Conservation (phyloP, 2,888 invertebrate species). For the Geotrupes spiniger region DNA sequence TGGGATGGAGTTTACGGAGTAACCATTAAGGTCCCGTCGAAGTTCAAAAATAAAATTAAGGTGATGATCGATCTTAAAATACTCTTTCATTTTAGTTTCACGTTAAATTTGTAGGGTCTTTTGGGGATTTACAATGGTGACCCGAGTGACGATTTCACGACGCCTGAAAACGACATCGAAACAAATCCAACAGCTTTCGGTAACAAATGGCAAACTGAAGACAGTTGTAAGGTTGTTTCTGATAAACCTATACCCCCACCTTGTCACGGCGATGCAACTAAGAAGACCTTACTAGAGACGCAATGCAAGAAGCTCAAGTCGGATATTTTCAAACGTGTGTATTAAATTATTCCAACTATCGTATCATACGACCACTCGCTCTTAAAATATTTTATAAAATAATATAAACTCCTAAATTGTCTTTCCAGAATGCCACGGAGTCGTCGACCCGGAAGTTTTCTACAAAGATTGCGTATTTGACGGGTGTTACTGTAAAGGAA, state of each 20-base stretch:
- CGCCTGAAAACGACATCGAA: conserved; percentile 83
- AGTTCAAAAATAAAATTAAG: conserved; percentile 65
- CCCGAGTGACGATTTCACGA: conserved; percentile 84
- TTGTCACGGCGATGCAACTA: conserved; percentile 69
- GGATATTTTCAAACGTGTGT: conserved; percentile 66
- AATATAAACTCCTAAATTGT: too few species aligned
- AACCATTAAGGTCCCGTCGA: conserved; percentile 76
- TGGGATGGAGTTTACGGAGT: conserved; percentile 87
- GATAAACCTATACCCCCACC: conserved; percentile 64
- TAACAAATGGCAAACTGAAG: conserved; percentile 85
- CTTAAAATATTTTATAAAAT: too few species aligned
- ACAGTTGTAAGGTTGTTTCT: conserved; percentile 65
- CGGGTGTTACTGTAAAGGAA: conserved; percentile 74
- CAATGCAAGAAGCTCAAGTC: conserved; percentile 69
- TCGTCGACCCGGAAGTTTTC: conserved; percentile 75
- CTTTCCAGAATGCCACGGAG: conserved; percentile 80
- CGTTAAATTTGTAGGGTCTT: conserved; percentile 61
- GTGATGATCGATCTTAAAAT: too few species aligned
- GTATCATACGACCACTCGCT: too few species aligned
- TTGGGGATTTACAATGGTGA: conserved; percentile 89
- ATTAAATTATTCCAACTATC: too few species aligned
- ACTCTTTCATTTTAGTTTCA: too few species aligned
- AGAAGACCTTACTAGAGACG: conserved; percentile 66
- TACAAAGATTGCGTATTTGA: conserved; percentile 84
- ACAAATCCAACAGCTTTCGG: conserved; percentile 75